Percentiles rank a stretch among this genome's conserved stretches.
phyloP scores from a whole-genome alignment of 2,797 vertebrate genomes.

The Poecilia velifera region DNA sequence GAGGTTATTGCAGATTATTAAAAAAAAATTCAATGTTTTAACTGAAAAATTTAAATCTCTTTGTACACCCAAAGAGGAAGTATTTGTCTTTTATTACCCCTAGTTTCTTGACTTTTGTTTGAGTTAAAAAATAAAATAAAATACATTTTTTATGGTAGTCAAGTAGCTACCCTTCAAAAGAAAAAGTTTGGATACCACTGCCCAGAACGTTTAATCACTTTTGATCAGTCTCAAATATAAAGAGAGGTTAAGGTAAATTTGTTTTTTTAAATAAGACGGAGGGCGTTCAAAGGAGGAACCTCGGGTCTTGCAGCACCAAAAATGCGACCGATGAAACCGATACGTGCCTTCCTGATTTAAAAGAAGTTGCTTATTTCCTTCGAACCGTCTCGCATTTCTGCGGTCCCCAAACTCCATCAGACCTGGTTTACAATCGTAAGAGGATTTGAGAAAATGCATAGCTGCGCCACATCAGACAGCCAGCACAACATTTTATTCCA shows the following conservation, averaged over 20 bases:
- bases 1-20: too few species aligned
- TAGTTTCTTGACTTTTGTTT: neutral
- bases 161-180: neutral
- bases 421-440: too few species aligned
- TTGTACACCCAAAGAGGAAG: neutral
- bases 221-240: neutral
- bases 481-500: neutral
- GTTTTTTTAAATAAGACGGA: neutral
- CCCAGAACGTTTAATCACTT: neutral
- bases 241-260: neutral
- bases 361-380: too few species aligned
- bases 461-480: neutral
- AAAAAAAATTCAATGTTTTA: neutral
- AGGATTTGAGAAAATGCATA: too few species aligned
- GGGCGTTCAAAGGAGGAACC: neutral
- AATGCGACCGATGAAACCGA: neutral
- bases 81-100: neutral
- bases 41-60: neutral
- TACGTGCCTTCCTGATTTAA: neutral
- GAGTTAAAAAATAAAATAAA: neutral
- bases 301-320: neutral
- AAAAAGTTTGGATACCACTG: neutral
- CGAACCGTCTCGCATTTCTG: too few species aligned
- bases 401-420: too few species aligned
- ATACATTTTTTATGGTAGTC: neutral